phyloP scores from a whole-genome alignment of 2,113 vertebrate genomes.

The Macaca mulatta region DNA sequence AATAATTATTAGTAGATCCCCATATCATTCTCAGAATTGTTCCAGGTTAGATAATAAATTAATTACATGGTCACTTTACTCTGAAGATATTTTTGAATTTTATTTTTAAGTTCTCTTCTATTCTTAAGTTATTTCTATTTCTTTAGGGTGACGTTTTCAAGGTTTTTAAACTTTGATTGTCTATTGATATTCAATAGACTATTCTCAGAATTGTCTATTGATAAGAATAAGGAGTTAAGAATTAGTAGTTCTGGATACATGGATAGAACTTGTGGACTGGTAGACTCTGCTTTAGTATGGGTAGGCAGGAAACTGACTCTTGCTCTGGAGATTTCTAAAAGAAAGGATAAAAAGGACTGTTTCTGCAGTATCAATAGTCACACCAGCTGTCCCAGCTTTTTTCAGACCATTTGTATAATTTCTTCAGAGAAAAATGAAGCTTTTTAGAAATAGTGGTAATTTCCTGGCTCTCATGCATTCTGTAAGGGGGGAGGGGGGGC shows the following conservation, averaged over 20 bases:
- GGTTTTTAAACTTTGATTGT: background rate
- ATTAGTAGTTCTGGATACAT: background rate
- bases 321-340: background rate
- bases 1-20: background rate
- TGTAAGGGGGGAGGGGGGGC: background rate
- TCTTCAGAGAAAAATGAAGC: background rate
- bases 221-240: background rate
- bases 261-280: background rate
- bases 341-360: background rate
- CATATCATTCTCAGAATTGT: background rate
- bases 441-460: background rate
- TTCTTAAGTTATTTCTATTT: background rate
- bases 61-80: background rate
- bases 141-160: background rate
- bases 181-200: background rate
- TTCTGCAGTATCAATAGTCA: background rate
- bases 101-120: background rate
- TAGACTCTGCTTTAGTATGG: background rate
- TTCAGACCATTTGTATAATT: background rate
- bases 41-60: background rate
- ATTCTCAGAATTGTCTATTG: background rate
- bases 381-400: background rate
- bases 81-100: background rate
- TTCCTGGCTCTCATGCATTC: background rate
- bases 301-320: background rate